These are phyloP conservation scores for Alethe diademata DNA, from an alignment of 2,113 vertebrate species.

Conservation along the genomic window DNA sequence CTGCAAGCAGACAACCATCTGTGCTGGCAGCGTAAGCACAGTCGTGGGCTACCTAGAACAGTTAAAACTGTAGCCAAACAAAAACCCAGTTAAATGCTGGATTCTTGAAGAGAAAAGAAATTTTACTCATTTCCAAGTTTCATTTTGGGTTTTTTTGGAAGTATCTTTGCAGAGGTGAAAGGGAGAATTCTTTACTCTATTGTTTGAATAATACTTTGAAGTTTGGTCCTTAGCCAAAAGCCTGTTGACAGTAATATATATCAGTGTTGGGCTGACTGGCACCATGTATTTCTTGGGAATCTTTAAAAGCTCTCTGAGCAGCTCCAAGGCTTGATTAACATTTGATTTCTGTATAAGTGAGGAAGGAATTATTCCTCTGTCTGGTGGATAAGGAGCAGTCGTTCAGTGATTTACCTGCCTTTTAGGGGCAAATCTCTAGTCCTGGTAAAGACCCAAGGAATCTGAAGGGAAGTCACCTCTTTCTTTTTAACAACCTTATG, in stretches of 20 bases:
- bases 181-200: background rate
- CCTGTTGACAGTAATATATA: background rate
- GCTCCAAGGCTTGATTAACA: background rate
- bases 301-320: conserved; percentile 17
- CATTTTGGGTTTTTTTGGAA: background rate
- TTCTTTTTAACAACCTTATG: background rate
- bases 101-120: background rate
- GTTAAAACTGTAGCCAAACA: background rate
- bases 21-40: background rate
- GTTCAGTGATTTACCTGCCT: background rate
- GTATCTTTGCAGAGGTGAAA: background rate
- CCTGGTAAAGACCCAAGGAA: background rate
- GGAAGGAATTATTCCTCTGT: background rate
- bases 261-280: background rate
- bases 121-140: background rate
- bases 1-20: background rate
- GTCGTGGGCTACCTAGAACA: background rate
- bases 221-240: background rate
- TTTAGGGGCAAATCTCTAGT: background rate
- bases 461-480: background rate
- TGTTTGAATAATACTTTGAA: background rate
- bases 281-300: background rate
- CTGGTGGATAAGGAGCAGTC: background rate
- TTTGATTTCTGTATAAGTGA: background rate
- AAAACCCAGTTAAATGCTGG: background rate